Evolutionary conservation across 2,797 vertebrate genomes (phyloP), one percentile per base, ranked within the genome.

Genomic region (Hylomyscus alleni): DNA sequence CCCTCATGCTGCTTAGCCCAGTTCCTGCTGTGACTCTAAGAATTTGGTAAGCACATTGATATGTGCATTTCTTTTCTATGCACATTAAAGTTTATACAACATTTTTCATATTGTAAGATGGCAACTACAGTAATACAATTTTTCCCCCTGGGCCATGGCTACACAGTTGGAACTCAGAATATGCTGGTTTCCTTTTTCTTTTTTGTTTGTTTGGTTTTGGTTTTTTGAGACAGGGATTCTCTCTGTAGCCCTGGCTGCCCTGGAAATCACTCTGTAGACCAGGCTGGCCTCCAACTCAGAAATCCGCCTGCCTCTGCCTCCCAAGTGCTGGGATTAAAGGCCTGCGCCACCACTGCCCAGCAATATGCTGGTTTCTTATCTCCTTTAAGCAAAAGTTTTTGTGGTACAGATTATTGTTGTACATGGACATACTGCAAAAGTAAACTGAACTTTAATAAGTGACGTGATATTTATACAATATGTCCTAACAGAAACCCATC

Each of bases 391-490:
- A 75, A 40, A 87, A 67, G 60, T 47, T 67, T 40, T 67, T 85
- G 56, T 60, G 24, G 44, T 67, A 6, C 17, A 85, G 17, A 60
- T 82, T 75, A 37, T 26, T 72, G 44, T 44, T 89, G 29, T 58
- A 44, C 50, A 50, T 13, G 12, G 3, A 69, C 31, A 86, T 69
- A 52, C 19, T 52, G 62, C 22, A 69, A 86, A 50, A 69, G 20
- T n/a, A 86, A 85, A 62, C 34, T 62, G 54, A 80, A 80, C 50
- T 93, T 26, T 87, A 65, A 29, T 87, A 93, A 78, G 44, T 37
- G 60, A n/a, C 60, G 31, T 47, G 40, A 72, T 75, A 60, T 50
- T 82, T 73, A 60, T 44, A 37, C 34, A 50, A 58, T 65, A 65
- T 20, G 20, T 78, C n/a, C 62, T 67, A 47, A 69, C 56, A 80